Conservation (phyloP, 2,888 invertebrate genomes). For the Tachina lurida region DNA sequence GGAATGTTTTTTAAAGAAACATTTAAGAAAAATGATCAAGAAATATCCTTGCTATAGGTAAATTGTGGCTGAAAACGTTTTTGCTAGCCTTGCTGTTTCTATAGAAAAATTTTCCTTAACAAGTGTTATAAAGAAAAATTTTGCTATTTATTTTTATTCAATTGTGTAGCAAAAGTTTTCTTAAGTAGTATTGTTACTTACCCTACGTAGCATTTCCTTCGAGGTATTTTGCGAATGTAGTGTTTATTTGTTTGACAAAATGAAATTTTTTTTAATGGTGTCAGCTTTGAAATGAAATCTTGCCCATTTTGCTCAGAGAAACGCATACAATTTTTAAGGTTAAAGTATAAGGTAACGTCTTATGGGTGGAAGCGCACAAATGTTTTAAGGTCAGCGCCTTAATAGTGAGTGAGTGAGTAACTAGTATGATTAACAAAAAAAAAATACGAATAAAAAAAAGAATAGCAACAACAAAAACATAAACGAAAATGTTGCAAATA, state of each 20-base stretch:
- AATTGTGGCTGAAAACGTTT: too few species aligned
- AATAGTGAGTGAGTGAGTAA: conserved; percentile 30
- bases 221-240: conserved; percentile 55
- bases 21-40: too few species aligned
- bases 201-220: background rate
- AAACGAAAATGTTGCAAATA: conserved; percentile 76
- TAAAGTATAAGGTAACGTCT: conserved; percentile 66
- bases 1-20: too few species aligned
- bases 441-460: background rate
- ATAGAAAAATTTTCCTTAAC: too few species aligned
- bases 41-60: too few species aligned
- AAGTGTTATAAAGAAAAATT: too few species aligned
- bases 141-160: too few species aligned
- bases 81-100: too few species aligned
- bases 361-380: conserved; percentile 37
- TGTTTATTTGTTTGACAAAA: conserved; percentile 27
- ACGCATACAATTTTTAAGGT: conserved; percentile 54
- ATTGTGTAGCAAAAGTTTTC: background rate
- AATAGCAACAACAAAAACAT: background rate
- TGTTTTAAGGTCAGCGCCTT: conserved; percentile 38
- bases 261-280: conserved; percentile 38
- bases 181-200: too few species aligned
- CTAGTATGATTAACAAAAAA: conserved; percentile 21
- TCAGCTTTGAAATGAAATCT: conserved; percentile 56
- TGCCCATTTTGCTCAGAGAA: background rate